Evolutionary conservation across 2,113 vertebrate genomes (phyloP), one percentile per base, ranked within the genome.

Genomic region (Caracal caracal): DNA sequence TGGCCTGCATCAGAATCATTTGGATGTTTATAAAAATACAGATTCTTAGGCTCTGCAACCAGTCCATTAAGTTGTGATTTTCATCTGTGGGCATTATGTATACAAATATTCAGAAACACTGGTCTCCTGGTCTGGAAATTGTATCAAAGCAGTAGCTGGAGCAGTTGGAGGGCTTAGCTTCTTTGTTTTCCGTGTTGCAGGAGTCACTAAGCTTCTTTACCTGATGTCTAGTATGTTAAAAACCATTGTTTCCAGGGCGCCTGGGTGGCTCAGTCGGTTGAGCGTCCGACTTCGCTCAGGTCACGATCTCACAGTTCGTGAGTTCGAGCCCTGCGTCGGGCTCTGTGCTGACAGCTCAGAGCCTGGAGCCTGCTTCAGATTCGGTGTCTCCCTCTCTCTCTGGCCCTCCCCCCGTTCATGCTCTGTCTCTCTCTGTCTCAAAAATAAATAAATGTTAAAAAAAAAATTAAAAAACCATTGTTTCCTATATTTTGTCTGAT

Each of bases 1-100:
- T 49, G n/a, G 5, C 87, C 61, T n/a, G 8, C 26, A 16, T 59
- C 79, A 70, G 43, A n/a, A 51, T 82, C 22, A 61, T 59, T 73
- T 73, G 63, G n/a, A 80, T 92, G 47, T 56, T 94, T 92, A 26
- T 49, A 61, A 75, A 96, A 85, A 49, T 80, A 35, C 30, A 83
- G 61, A 37, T 47, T 30, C 24, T 1, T 37, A 13, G 37, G 26
- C 56, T 63, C 49, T 81, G 33, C 40, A 61, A 1, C 73, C 83
- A 26, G 30, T 30, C 11, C 43, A 6, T 49, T 79, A 40, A 40
- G 17, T 75, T 80, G n/a, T 59, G 33, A 19, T 61, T 68, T 87
- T 16, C 78, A 4, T 76, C 33, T 20, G 0, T 22, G 33, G 53
- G 1, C 10, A 15, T 56, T n/a, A 3, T 88, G 26, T 91, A 33